Evolutionary conservation across 2,888 invertebrate species (phyloP).

Genomic region (Tenthredo mesomela): DNA sequence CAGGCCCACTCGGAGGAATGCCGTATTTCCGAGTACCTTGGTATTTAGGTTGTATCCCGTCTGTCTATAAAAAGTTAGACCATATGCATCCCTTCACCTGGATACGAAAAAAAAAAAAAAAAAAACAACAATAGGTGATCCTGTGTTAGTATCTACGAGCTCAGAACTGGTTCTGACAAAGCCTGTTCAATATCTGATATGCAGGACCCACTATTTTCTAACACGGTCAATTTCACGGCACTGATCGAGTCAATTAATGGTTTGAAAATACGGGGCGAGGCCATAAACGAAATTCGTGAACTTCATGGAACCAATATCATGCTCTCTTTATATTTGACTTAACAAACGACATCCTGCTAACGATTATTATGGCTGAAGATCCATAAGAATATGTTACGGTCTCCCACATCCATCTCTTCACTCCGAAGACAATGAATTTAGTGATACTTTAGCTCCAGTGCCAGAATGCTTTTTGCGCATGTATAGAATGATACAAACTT

Average conservation of each 20-base stretch:
- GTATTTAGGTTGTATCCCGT: conserved; percentile 2
- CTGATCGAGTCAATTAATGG: background rate
- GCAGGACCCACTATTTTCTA: conserved; percentile 19
- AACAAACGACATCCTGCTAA: background rate
- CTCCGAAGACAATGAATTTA: background rate
- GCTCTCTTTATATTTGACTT: background rate
- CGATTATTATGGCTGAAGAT: background rate
- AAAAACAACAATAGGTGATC: background rate
- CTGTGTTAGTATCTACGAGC: background rate
- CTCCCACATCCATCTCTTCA: background rate
- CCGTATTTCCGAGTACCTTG: background rate
- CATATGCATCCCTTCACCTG: background rate
- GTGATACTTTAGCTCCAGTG: background rate
- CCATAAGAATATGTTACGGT: background rate
- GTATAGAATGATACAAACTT: background rate
- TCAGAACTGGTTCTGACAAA: conserved; percentile 24
- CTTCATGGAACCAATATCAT: background rate
- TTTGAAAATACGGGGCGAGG: background rate
- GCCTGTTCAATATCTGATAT: background rate
- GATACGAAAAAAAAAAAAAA: background rate
- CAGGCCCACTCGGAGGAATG: background rate
- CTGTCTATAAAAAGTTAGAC: background rate
- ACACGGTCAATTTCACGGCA: conserved; percentile 34
- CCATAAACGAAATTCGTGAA: background rate
- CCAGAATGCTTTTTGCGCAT: background rate